Base-by-base conservation (phyloP, 2,797 vertebrate genomes). In the Nannoperca obscura region DNA sequence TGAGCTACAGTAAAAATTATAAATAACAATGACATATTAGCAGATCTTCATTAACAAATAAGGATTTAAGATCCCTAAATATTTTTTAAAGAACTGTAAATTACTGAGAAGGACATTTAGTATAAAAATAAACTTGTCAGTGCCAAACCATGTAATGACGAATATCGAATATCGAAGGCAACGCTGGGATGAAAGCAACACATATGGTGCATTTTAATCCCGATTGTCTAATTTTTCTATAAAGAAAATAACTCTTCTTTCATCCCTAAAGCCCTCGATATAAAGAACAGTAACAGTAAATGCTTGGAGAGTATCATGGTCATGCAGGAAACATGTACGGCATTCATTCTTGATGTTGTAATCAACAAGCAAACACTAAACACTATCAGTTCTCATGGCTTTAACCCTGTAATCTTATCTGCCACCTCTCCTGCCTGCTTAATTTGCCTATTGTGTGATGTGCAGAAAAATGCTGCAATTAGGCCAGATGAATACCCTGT, bases 401-500 rank as follows among this genome's bases (percentile, higher is more conserved):
- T 72, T 67, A 42, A 78, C 69, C 77, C 55, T 52, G 44, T 53
- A 32, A 69, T 80, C 58, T 68, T 59, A 72, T 88, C 62, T 71
- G 69, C 63, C 70, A 75, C 65, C 58, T 55, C 71, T 71, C 61
- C 24, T 20, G 13, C 80, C 81, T 70, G 55, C 73, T 57, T 60
- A 70, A 22, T 68, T 77, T 79, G 34, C 71, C 78, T 80, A 71
- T 50, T 38, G 47, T 52, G 27, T 81, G 80, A 88, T 71, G 63
- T 62, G 73, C 59, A 30, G 24, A 42, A 36, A 82, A 83, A n/a
- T 17, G 58, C 76, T 73, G 82, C 74, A 87, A 88, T 91, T 81
- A 91, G 80, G 65, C 72, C 69, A 54, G 81, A 91, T 90, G 88
- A 92, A 86, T 76, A 76, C 66, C 59, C 69, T 89, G 82, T 91